Base-by-base conservation (phyloP, 1,140 invertebrate genomes). In the Rhagoletis pomonella region DNA sequence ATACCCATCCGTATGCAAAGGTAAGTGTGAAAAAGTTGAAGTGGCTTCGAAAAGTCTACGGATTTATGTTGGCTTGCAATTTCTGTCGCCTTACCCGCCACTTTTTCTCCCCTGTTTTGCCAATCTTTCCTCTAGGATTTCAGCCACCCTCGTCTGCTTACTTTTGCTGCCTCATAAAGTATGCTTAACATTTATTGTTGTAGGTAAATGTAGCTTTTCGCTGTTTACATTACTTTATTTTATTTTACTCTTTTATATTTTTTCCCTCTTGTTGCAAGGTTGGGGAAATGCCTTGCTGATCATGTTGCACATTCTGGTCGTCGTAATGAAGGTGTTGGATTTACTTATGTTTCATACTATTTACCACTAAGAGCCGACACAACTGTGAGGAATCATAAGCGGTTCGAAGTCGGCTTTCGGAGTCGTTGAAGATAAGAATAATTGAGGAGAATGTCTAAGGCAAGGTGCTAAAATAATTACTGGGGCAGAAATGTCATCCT, bases 1-100 rank as follows among this genome's bases (percentile, higher is more conserved):
- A n/a, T n/a, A n/a, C n/a, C n/a, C n/a, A n/a, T n/a, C n/a, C n/a
- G n/a, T n/a, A n/a, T 62, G 85, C 85, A 14, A 6, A 3, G 77
- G n/a, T 17, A 87, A 87, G 90, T 91, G 91, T 90, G 90, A 91
- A 91, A 91, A 91, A 91, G 91, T 91, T 91, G 90, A 91, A 91
- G 91, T 91, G 91, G 91, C 91, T 89, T 90, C 89, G 90, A 89
- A 90, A 90, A 92, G 90, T 90, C 91, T 90, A 89, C 85, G 91
- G 91, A 91, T 91, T 91, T 91, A 91, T 90, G 17, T 64, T 64
- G 50, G 64, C 62, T 14, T 87, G 60, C 86, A 65, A 69, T 50
- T 55, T 62, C 64, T 39, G 62, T 55, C 39, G 86, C 44, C 60
- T 55, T 58, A 9, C 73, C 47, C 55, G 50, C 47, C 7, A 42